Percentiles rank a stretch among this genome's conserved stretches.
phyloP scores from a whole-genome alignment of 2,113 vertebrate species.

The Tragulus kanchil region DNA sequence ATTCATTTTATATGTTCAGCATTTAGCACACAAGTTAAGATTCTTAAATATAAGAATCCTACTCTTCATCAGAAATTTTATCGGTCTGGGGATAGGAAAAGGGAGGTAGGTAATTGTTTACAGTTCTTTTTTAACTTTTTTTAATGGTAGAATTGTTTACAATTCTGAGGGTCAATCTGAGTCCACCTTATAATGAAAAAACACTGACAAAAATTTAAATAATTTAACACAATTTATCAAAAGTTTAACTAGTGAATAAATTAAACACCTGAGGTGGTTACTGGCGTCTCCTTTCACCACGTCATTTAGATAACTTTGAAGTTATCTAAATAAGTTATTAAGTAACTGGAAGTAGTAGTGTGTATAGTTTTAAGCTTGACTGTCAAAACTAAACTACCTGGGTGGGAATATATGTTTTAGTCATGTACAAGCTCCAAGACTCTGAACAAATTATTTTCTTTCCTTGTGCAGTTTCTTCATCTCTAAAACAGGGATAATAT shows the following conservation, averaged over 20 bases:
- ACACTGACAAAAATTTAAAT: conserved; percentile 33
- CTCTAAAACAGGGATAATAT: conserved; percentile 14
- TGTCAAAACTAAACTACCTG: not conserved
- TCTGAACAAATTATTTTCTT: not conserved
- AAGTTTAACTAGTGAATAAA: not conserved
- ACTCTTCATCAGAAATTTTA: conserved; percentile 44
- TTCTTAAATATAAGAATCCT: conserved; percentile 23
- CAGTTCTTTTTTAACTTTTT: not conserved
- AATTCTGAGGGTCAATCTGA: not conserved
- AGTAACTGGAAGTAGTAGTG: not conserved
- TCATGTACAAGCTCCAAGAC: not conserved
- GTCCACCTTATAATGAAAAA: not conserved
- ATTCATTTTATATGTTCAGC: conserved; percentile 39
- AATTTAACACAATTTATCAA: conserved; percentile 52
- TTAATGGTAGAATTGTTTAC: too few relatives aligned
- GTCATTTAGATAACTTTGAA: not conserved
- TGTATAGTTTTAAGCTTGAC: not conserved
- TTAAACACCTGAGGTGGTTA: conserved; percentile 7
- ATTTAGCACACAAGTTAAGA: conserved; percentile 23
- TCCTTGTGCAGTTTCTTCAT: conserved; percentile 16
- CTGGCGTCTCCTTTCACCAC: not conserved
- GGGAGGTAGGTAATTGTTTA: conserved; percentile 15
- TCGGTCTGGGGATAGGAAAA: not conserved
- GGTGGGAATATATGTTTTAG: conserved; percentile 8
- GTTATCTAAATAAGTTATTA: not conserved